These are phyloP conservation scores for Ceratina calcarata DNA, from an alignment of 1,140 invertebrate genomes.

Conservation along the genomic window DNA sequence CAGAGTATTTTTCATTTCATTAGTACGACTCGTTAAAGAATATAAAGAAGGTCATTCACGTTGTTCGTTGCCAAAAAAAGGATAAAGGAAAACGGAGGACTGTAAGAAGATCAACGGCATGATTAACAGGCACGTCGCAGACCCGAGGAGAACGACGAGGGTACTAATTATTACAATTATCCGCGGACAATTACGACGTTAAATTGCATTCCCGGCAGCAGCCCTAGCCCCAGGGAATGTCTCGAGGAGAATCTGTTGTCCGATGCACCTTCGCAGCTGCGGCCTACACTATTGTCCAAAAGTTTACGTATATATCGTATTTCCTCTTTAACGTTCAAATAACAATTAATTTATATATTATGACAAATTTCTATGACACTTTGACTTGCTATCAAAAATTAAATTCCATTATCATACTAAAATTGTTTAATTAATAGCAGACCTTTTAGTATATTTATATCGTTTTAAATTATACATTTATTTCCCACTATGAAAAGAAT, in stretches of 20 bases:
- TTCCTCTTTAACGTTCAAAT: too few species aligned
- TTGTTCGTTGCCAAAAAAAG: not conserved
- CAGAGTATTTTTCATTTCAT: too few species aligned
- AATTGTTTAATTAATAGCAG: too few species aligned
- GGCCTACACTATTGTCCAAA: not conserved
- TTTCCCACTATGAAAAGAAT: too few species aligned
- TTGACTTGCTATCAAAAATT: too few species aligned
- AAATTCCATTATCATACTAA: too few species aligned
- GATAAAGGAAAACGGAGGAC: not conserved
- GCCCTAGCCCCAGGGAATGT: conserved; percentile 23
- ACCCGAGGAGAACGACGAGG: conserved; percentile 29
- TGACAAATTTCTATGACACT: too few species aligned
- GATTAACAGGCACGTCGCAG: conserved; percentile 27
- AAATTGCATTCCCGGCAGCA: conserved; percentile 59
- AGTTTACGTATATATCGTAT: too few species aligned
- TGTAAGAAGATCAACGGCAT: conserved; percentile 27
- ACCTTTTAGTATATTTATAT: too few species aligned
- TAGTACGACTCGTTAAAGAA: too few species aligned
- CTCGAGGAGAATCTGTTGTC: conserved; percentile 46
- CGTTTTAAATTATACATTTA: too few species aligned
- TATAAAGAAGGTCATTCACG: not conserved
- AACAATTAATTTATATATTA: too few species aligned
- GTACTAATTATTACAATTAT: conserved; percentile 65
- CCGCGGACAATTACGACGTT: conserved; percentile 62
- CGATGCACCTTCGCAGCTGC: conserved; percentile 20